phyloP scores from a whole-genome alignment of 1,140 invertebrate species.

The Dolichoris vasculosae region DNA sequence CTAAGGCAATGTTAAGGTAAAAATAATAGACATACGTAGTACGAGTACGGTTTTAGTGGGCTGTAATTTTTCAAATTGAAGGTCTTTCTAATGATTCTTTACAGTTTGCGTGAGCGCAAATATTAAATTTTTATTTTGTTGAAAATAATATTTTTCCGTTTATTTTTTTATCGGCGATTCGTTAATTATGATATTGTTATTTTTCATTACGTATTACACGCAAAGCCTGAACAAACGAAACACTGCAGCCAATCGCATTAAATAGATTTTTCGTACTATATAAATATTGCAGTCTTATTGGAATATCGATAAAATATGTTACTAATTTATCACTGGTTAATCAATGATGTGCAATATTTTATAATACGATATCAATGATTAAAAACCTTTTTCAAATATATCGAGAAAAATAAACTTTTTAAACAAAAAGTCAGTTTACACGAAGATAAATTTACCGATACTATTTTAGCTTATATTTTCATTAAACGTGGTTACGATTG shows the following conservation, averaged over 20 bases:
- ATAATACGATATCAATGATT: too few relatives aligned
- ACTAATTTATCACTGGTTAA: too few relatives aligned
- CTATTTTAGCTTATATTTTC: neutral
- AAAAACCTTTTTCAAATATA: too few relatives aligned
- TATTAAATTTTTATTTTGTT: neutral
- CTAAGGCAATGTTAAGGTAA: neutral
- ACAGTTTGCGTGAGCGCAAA: conserved; percentile 9
- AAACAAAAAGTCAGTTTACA: too few relatives aligned
- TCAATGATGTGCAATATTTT: too few relatives aligned
- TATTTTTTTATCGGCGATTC: neutral
- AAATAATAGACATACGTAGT: neutral
- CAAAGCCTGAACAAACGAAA: neutral
- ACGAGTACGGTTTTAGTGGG: neutral
- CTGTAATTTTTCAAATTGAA: conserved; percentile 8
- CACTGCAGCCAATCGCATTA: neutral
- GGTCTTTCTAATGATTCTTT: conserved; percentile 2
- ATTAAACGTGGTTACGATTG: neutral
- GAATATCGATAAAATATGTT: too few relatives aligned
- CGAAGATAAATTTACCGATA: neutral
- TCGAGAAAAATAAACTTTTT: too few relatives aligned
- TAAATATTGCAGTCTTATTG: too few relatives aligned
- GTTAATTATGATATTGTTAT: neutral
- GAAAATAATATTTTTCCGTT: neutral
- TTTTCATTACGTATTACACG: neutral
- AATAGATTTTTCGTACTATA: too few relatives aligned